Percentiles rank a stretch among this genome's conserved stretches.
These are phyloP conservation scores for Enteromius fasciolatus DNA, from an alignment of 2,797 vertebrate genomes.

Conservation along the genomic window DNA sequence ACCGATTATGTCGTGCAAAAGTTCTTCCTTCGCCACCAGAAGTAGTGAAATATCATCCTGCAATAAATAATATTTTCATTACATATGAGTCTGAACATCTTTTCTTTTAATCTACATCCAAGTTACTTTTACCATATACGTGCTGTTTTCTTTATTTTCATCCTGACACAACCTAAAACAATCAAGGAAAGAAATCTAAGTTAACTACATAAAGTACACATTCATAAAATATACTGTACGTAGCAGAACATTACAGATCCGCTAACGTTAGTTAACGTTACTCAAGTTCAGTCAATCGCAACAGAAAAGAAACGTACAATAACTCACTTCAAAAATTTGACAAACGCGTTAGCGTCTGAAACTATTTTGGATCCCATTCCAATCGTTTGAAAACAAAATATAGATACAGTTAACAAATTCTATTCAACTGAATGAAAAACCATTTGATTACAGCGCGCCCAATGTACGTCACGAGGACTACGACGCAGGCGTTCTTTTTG, in stretches of 20 bases:
- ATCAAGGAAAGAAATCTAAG: neutral
- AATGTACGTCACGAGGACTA: constrained; percentile 43
- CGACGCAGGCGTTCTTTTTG: constrained; percentile 1
- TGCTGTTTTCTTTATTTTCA: constrained; percentile 22
- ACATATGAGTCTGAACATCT: neutral
- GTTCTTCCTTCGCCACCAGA: constrained; percentile 77
- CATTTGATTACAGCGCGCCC: constrained; percentile 52
- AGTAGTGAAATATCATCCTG: constrained; percentile 51
- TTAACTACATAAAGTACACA: neutral
- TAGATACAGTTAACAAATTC: neutral
- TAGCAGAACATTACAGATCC: neutral
- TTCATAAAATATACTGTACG: neutral
- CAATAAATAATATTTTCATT: neutral
- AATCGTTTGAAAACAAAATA: neutral
- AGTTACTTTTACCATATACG: constrained; percentile 7
- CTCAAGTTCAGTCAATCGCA: neutral
- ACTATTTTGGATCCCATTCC: constrained; percentile 27
- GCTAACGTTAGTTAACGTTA: too few species aligned
- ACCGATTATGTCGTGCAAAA: constrained; percentile 75
- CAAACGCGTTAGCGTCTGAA: constrained; percentile 17
- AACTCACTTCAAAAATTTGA: constrained; percentile 29
- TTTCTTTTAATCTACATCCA: neutral
- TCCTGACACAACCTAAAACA: constrained; percentile 28
- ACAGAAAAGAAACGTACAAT: neutral
- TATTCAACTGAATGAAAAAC: neutral